These are phyloP conservation scores for Aepyceros melampus DNA, from an alignment of 2,113 vertebrate genomes.

Conservation along the genomic window DNA sequence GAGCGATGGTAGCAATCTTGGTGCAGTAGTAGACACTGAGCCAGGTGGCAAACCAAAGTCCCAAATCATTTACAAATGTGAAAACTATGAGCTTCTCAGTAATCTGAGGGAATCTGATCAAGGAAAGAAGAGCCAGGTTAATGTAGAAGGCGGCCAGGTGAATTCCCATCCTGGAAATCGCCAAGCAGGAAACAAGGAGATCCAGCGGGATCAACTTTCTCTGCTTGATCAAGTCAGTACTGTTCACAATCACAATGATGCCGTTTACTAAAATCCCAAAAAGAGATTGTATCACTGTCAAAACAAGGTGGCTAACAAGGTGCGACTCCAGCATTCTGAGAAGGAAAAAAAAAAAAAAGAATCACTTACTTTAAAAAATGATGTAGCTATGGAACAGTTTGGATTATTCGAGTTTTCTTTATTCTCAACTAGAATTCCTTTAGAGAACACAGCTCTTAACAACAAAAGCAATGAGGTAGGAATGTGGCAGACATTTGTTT, in stretches of 20 bases:
- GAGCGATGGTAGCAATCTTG: constrained; percentile 41
- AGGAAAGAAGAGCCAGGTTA: fast-evolving
- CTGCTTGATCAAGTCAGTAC: not conserved
- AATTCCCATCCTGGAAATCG: not conserved
- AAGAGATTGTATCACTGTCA: not conserved
- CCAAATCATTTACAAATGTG: not conserved
- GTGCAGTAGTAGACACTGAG: constrained; percentile 65
- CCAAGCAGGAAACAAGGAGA: constrained; percentile 61
- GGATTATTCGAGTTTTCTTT: not conserved
- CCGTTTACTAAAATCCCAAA: not conserved
- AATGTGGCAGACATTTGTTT: not conserved
- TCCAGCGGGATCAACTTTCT: not conserved
- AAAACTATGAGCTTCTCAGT: fast-evolving
- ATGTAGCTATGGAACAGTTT: not conserved
- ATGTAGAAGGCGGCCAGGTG: fast-evolving
- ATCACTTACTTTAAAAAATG: not conserved
- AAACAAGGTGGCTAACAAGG: not conserved
- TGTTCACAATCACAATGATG: not conserved
- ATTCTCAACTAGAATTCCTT: not conserved
- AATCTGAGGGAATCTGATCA: fast-evolving
- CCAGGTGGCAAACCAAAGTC: constrained; percentile 58
- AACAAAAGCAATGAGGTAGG: not conserved
- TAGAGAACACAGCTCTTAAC: not conserved
- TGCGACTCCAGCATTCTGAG: not conserved
- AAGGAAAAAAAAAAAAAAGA: not conserved